Evolutionary conservation across 1,140 invertebrate genomes (phyloP).

Genomic region (Stegodyphus mimosarum): DNA sequence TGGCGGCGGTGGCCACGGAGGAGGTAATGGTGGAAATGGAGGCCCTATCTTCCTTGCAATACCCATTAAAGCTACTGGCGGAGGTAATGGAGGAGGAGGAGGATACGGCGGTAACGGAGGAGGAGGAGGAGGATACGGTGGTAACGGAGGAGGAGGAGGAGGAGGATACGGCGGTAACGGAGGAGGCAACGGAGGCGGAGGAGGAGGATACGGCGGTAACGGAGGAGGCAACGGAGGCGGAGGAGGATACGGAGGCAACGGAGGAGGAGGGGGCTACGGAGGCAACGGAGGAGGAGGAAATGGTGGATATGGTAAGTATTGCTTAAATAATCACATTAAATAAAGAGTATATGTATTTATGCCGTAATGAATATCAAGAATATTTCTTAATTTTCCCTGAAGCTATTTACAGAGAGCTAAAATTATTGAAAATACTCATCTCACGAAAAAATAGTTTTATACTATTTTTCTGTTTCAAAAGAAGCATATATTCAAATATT

Average conservation of each 20-base stretch:
- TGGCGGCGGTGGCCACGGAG: constrained; percentile 15
- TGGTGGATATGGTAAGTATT: no score
- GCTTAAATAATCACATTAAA: no score
- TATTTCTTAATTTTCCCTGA: no score
- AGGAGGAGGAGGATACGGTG: not conserved
- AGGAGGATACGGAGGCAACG: not conserved
- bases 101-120: not conserved
- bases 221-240: not conserved
- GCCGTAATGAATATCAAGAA: no score
- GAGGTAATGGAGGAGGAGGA: constrained; percentile 4
- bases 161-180: not conserved
- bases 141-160: not conserved
- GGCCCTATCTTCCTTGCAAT: constrained; percentile 35
- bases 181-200: constrained; percentile 19
- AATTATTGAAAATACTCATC: no score
- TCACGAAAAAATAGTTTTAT: no score
- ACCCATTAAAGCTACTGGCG: constrained; percentile 11
- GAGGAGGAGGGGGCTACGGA: not conserved
- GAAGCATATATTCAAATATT: no score
- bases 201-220: constrained; percentile 4
- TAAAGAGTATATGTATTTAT: no score
- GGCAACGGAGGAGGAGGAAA: not conserved
- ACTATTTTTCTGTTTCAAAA: no score
- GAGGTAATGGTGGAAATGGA: not conserved
- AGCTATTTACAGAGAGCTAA: no score